Evolutionary conservation across 1,140 invertebrate genomes (phyloP).

Genomic region (Trichonephila clavata): DNA sequence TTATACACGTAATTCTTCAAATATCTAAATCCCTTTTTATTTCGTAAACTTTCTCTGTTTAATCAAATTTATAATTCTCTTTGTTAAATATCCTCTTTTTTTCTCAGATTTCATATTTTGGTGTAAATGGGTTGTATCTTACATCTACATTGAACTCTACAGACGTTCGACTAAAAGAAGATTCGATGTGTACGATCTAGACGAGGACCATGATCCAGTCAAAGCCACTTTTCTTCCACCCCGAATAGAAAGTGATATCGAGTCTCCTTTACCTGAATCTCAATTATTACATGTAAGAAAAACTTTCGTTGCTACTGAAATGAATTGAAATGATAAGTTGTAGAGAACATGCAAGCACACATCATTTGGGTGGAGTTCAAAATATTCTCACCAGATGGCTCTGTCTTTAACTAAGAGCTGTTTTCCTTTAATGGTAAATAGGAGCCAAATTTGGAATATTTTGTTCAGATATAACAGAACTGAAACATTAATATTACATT

Average conservation of each 20-base stretch:
- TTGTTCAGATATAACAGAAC: no score
- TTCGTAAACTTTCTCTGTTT: not conserved
- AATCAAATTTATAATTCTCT: not conserved
- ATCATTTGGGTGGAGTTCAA: no score
- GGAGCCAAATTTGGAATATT: no score
- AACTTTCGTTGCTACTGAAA: no score
- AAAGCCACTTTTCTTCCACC: constrained; percentile 39
- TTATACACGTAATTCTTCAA: not conserved
- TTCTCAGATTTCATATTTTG: constrained; percentile 16
- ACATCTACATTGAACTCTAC: not conserved
- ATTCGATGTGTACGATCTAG: constrained; percentile 57
- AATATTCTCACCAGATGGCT: no score
- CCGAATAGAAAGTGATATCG: not conserved
- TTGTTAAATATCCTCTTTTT: not conserved
- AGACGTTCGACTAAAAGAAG: not conserved
- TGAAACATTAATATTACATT: no score
- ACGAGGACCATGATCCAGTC: not conserved
- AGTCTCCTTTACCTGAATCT: constrained; percentile 43
- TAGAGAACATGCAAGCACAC: no score
- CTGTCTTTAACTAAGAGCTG: no score
- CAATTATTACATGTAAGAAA: constrained; percentile 1
- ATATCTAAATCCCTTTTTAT: not conserved
- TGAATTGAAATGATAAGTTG: no score
- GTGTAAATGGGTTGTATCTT: constrained; percentile 54
- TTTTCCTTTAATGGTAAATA: no score